Conservation (phyloP, 2,797 vertebrate species). For the Lacerta bilineata region DNA sequence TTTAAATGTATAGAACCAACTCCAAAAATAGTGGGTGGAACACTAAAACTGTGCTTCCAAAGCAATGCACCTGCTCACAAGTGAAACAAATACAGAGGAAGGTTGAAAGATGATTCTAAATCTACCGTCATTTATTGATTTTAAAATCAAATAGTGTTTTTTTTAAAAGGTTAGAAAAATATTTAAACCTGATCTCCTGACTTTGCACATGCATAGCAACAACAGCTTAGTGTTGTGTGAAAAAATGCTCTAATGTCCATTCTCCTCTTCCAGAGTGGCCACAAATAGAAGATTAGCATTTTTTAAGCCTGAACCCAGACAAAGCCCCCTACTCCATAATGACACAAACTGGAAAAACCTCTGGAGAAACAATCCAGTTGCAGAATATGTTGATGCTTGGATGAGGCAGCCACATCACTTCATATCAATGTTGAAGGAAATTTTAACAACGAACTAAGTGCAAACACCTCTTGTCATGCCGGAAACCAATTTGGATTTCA, state of each 20-base stretch:
- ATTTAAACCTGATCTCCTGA: no score
- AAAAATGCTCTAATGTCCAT: not conserved
- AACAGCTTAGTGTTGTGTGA: not conserved
- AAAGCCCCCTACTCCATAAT: not conserved
- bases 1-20: not conserved
- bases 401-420: not conserved
- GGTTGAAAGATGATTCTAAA: not conserved
- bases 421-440: not conserved
- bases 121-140: no score
- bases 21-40: not conserved
- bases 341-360: not conserved
- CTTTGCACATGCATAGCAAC: not conserved
- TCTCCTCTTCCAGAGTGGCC: not conserved
- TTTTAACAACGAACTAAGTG: not conserved
- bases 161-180: not conserved
- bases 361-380: not conserved
- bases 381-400: not conserved
- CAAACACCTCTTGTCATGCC: constrained; percentile 7
- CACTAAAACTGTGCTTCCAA: no score
- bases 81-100: not conserved
- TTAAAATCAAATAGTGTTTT: no score
- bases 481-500: constrained; percentile 18
- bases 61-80: not conserved
- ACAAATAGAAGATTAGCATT: not conserved
- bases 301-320: not conserved